These are phyloP conservation scores for Plectropomus leopardus DNA, from an alignment of 2,113 vertebrate genomes.

Conservation along the genomic window DNA sequence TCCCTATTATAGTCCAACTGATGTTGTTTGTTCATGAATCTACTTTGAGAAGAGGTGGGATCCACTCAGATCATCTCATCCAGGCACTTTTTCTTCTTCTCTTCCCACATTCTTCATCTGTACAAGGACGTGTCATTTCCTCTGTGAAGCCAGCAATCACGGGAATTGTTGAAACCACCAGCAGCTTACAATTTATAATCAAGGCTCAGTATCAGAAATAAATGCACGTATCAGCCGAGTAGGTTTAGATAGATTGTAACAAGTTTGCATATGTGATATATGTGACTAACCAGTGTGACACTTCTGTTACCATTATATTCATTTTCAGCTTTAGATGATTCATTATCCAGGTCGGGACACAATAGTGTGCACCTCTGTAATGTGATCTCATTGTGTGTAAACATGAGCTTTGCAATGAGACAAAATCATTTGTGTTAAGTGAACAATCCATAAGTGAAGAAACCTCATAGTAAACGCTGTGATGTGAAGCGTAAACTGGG, in stretches of 20 bases:
- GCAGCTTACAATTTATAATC: constrained; percentile 65
- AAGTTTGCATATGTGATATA: constrained; percentile 41
- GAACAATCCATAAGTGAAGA: constrained; percentile 62
- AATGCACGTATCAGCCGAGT: constrained; percentile 54
- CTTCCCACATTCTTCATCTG: constrained; percentile 73
- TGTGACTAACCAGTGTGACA: constrained; percentile 51
- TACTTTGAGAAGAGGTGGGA: constrained; percentile 49
- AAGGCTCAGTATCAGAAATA: constrained; percentile 58
- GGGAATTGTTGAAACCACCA: constrained; percentile 69
- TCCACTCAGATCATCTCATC: constrained; percentile 66
- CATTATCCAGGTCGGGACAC: constrained; percentile 35
- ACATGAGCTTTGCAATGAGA: constrained; percentile 51
- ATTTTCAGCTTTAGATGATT: constrained; percentile 34
- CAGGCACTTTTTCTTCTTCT: constrained; percentile 67
- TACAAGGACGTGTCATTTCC: constrained; percentile 55
- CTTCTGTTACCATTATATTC: constrained; percentile 33
- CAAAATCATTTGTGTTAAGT: constrained; percentile 57
- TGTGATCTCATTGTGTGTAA: constrained; percentile 26
- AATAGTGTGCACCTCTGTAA: constrained; percentile 26
- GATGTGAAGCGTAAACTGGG: constrained; percentile 28
- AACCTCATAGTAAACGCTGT: constrained; percentile 35
- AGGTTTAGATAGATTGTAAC: constrained; percentile 43
- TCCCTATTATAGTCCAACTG: constrained; percentile 57
- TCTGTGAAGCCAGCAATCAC: constrained; percentile 73
- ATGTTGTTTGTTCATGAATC: constrained; percentile 43